Base-by-base conservation (phyloP, 2,113 vertebrate species). In the Pandion haliaetus region DNA sequence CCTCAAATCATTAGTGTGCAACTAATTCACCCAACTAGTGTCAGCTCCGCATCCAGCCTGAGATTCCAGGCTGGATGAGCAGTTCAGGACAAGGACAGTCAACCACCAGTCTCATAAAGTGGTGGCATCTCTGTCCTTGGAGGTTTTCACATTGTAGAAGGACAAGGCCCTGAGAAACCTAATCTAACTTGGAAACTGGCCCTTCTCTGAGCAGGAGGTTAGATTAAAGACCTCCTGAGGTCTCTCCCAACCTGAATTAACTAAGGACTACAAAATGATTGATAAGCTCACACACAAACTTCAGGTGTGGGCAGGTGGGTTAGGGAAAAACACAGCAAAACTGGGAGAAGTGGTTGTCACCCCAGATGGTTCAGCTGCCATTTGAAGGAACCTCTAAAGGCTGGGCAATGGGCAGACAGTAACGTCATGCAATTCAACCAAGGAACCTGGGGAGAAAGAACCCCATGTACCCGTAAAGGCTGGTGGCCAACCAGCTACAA, bases 401-500 rank as follows among this genome's bases (percentile, higher is more conserved):
- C 28, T 44, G 52, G 36, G 61, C 32, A 6, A 3, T 9, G 28
- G 32, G 26, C 52, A 74, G 31, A 32, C 47, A 49, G 70, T 47
- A 47, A 24, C 1, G 12, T 7, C 45, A 10, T 32, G 6, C 15
- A 6, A 40, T 49, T 45, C 74, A 47, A 0, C 25, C 36, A 36
- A 38, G 38, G 29, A 28, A 8, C 40, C 23, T 6, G 58, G 47
- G 76, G 7, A 32, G 16, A 32, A 72, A 23, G 10, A 63, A 8
- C 50, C 20, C 23, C 3, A 0, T 3, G 40, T 14, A 81, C 32
- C 45, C 4, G 1, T 17, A 24, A 9, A 17, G 78, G 45, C 40
- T 36, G 50, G 6, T 14, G 45, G 6, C 5, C 1, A 1, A 71
- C 17, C 52, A 50, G 28, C 32, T 50, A 31, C 67, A 42, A 49